Percentiles rank a stretch among this genome's conserved stretches.
Evolutionary conservation across 2,797 vertebrate genomes (phyloP).

Genomic region (Dermochelys coriacea): DNA sequence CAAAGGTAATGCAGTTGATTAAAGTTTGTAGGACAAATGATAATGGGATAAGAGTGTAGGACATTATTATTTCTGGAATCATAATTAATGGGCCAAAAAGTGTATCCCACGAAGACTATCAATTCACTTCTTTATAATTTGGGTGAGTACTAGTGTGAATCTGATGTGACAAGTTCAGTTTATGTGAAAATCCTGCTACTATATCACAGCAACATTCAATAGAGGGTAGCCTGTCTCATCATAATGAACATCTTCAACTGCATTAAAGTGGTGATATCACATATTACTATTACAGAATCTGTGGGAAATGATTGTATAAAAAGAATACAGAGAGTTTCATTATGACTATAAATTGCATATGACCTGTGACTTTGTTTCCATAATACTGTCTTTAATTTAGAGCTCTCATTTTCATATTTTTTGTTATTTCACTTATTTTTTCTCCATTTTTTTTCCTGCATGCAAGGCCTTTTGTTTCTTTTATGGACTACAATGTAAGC

Average conservation of each 20-base stretch:
- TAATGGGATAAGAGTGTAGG: neutral
- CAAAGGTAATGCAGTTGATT: neutral
- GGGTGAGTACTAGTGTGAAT: neutral
- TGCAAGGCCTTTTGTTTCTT: conserved; percentile 98
- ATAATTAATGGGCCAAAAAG: neutral
- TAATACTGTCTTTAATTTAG: conserved; percentile 60
- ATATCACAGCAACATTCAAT: neutral
- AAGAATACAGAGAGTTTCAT: neutral
- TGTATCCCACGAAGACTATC: neutral
- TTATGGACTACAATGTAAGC: conserved; percentile 93
- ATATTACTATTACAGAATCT: neutral
- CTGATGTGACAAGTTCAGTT: neutral
- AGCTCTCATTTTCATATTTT: conserved; percentile 76
- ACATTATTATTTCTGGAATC: neutral
- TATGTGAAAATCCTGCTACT: neutral
- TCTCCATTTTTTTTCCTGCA: conserved; percentile 81
- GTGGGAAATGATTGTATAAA: conserved; percentile 21
- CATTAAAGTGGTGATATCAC: neutral
- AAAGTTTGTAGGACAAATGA: neutral
- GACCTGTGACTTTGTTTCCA: conserved; percentile 60
- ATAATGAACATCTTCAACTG: neutral
- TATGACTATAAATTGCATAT: conserved; percentile 33
- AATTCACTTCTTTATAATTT: neutral
- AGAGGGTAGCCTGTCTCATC: neutral
- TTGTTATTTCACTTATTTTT: conserved; percentile 76